Evolutionary conservation across 1,140 invertebrate species (phyloP).

Genomic region (Drosophila bipectinata): DNA sequence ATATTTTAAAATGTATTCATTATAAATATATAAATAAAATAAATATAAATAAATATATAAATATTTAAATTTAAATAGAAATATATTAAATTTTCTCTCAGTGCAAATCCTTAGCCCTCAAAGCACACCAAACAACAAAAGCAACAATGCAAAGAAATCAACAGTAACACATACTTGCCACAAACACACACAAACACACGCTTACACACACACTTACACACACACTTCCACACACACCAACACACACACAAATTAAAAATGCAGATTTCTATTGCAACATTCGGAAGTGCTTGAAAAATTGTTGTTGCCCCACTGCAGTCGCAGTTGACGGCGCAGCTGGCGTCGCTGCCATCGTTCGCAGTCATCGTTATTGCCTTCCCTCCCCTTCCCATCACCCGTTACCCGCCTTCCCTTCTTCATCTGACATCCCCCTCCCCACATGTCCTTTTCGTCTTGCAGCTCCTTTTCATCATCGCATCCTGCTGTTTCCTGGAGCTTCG

Average conservation of each 20-base stretch:
- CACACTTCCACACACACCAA: slow-evolving; percentile 5
- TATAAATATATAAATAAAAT: too few species aligned
- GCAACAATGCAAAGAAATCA: slow-evolving; percentile 51
- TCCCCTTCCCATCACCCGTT: not conserved
- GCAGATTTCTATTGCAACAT: slow-evolving; percentile 76
- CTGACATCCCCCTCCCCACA: not conserved
- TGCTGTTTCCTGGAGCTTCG: slow-evolving; percentile 39
- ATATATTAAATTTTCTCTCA: not conserved
- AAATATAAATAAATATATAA: too few species aligned
- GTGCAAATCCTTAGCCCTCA: slow-evolving; percentile 15
- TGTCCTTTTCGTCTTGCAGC: slow-evolving; percentile 3
- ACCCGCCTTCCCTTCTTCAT: too few species aligned
- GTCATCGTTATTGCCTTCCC: slow-evolving; percentile 59
- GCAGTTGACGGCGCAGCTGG: slow-evolving; percentile 18
- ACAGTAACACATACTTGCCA: slow-evolving; percentile 42
- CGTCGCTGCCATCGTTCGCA: slow-evolving; percentile 10
- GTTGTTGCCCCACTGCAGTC: slow-evolving; percentile 51
- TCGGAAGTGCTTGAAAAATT: slow-evolving; percentile 75
- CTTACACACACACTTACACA: slow-evolving; percentile 2
- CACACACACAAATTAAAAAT: slow-evolving; percentile 69
- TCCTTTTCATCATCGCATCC: slow-evolving; percentile 30
- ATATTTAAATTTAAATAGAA: not conserved
- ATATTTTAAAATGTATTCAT: not conserved
- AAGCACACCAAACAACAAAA: slow-evolving; percentile 36
- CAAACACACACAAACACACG: slow-evolving; percentile 20